Base-by-base conservation (phyloP, 2,113 vertebrate genomes). In the Dicrurus megarhynchus region DNA sequence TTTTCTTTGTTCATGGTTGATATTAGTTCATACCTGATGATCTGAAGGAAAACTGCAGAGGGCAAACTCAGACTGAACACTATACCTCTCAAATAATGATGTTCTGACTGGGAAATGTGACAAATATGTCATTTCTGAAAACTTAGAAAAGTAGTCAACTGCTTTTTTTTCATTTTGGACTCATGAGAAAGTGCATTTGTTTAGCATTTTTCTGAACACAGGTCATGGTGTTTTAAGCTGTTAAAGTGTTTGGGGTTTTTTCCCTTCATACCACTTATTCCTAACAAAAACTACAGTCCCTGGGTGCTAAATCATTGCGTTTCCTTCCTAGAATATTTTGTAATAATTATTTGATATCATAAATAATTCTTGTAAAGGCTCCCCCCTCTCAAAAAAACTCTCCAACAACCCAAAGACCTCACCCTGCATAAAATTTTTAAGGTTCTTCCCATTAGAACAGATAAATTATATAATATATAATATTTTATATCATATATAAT, bases 311-410 rank as follows among this genome's bases (percentile, higher is more conserved):
- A 57, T 37, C 3, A 7, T 74, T 52, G 6, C 6, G 3, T 53
- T 79, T 82, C 2, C 28, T 57, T 82, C 17, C 17, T 33, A 84
- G 59, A 46, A 18, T 73, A 9, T 71, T 81, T 65, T 79, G 10
- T 33, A 75, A 59, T 67, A 35, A 16, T 35, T 65, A 74, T 56
- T 9, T 65, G 5, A 21, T 75, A n/a, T n/a, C 6, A 57, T 39
- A 60, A 55, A 27, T 42, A 10, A 41, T 39, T 68, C 12, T 81
- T 60, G 5, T 44, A 61, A 89, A 75, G 10, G 17, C 3, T 46
- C 0, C 3, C 11, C 4, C 3, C 9, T 22, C 16, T 52, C 7
- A 3, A 17, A 16, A 46, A 30, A 10, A 28, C 9, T 23, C 14
- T 22, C 3, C 13, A 70, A n/a, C 4, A 42, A 41, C 10, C 3